Conservation (phyloP, 2,888 invertebrate species). For the Tachystola acroxantha region DNA sequence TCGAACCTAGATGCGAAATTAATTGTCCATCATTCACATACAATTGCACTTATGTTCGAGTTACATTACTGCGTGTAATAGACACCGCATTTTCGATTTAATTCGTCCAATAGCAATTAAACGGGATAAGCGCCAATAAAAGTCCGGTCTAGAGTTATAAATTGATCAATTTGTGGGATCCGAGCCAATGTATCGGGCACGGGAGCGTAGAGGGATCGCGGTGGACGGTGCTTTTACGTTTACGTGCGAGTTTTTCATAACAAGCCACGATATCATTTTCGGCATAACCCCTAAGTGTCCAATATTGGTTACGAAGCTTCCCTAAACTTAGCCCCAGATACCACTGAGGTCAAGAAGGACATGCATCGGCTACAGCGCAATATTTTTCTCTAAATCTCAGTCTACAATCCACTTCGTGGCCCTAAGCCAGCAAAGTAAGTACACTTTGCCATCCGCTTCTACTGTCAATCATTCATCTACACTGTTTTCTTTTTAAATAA, state of each 20-base stretch:
- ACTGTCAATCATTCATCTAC: too few relatives aligned
- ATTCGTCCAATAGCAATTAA: conserved; percentile 56
- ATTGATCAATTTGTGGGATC: conserved; percentile 59
- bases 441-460: too few relatives aligned
- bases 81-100: conserved; percentile 36
- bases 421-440: too few relatives aligned
- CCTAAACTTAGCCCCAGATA: too few relatives aligned
- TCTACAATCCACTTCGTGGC: too few relatives aligned
- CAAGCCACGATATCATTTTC: too few relatives aligned
- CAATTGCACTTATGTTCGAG: conserved; percentile 22
- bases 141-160: conserved; percentile 54
- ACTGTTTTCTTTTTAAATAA: too few relatives aligned
- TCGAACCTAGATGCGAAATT: background rate
- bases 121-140: conserved; percentile 63
- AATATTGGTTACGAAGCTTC: too few relatives aligned
- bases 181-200: conserved; percentile 31
- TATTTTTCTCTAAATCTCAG: too few relatives aligned
- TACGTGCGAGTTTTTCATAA: background rate
- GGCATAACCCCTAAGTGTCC: too few relatives aligned
- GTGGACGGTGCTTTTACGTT: background rate
- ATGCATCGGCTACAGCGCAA: too few relatives aligned
- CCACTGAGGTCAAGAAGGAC: too few relatives aligned
- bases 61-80: conserved; percentile 35
- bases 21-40: conserved; percentile 18
- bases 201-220: background rate